A percentile compares a stretch with the other conserved stretches of the same genome.
Conservation (phyloP, 2,888 invertebrate genomes). For the Acheta domesticus region DNA sequence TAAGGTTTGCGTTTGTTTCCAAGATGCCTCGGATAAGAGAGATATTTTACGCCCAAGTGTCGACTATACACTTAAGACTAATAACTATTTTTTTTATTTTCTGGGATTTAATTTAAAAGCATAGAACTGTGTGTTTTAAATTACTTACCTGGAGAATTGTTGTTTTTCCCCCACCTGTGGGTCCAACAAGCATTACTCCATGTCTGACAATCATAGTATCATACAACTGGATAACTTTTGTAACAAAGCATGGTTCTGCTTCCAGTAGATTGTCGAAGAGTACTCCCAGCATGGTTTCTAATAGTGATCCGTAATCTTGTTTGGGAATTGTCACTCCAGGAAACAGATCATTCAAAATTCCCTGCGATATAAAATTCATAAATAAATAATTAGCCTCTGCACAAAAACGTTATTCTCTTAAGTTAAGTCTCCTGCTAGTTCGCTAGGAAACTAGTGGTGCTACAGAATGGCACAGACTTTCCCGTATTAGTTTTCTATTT, state of each 20-base stretch:
- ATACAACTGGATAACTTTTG: conserved; percentile 78
- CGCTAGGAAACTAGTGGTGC: too few relatives aligned
- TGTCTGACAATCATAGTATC: conserved; percentile 89
- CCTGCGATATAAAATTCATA: conserved; percentile 48
- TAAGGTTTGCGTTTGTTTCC: too few relatives aligned
- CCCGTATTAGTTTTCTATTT: too few relatives aligned
- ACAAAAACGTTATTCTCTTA: not conserved
- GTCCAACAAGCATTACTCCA: conserved; percentile 90
- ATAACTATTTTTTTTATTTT: too few relatives aligned
- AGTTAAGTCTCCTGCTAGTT: too few relatives aligned
- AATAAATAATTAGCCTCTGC: not conserved
- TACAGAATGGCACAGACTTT: too few relatives aligned
- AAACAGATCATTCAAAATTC: conserved; percentile 85
- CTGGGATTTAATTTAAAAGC: too few relatives aligned
- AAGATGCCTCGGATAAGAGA: too few relatives aligned
- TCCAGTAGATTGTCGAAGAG: conserved; percentile 62
- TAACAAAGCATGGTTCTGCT: conserved; percentile 61
- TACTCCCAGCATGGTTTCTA: conserved; percentile 57
- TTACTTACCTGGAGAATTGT: conserved; percentile 64
- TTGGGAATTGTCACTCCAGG: conserved; percentile 76
- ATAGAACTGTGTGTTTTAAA: too few relatives aligned
- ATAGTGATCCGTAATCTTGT: conserved; percentile 74
- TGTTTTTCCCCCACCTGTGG: conserved; percentile 84
- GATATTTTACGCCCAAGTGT: too few relatives aligned
- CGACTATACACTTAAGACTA: too few relatives aligned